Evolutionary conservation across 2,797 vertebrate species (phyloP).

Genomic region (Sphaeramia orbicularis): DNA sequence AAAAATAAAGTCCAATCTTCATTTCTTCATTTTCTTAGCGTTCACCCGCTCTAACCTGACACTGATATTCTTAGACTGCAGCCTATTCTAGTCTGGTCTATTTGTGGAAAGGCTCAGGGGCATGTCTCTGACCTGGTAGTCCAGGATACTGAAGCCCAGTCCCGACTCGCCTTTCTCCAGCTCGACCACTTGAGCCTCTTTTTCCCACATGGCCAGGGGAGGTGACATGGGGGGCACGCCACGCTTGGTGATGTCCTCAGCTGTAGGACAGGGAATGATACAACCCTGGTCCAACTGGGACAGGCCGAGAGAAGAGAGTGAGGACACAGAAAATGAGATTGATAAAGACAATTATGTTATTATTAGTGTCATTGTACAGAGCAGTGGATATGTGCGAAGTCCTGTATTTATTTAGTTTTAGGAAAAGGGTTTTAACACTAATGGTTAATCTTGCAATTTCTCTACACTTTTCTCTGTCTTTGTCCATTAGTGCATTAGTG

Average conservation of each 20-base stretch:
- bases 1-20: background rate
- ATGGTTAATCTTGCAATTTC: background rate
- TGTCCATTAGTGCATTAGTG: background rate
- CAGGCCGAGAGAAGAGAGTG: background rate
- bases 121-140: constrained; percentile 91
- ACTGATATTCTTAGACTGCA: constrained; percentile 55
- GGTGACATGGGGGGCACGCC: constrained; percentile 83
- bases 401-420: constrained; percentile 4
- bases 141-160: constrained; percentile 97
- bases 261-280: constrained; percentile 76
- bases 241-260: constrained; percentile 82
- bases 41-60: constrained; percentile 33
- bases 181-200: constrained; percentile 88
- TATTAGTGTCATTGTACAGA: background rate
- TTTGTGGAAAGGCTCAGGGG: constrained; percentile 63
- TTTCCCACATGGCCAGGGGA: constrained; percentile 94
- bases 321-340: constrained; percentile 1
- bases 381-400: background rate
- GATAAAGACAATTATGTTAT: constrained; percentile 6
- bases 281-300: constrained; percentile 80
- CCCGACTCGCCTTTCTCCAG: constrained; percentile 92
- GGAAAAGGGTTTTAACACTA: background rate
- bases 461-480: background rate
- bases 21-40: constrained; percentile 20
- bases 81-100: constrained; percentile 55